These are phyloP conservation scores for Pontoporia blainvillei DNA, from an alignment of 2,113 vertebrate genomes.

Conservation along the genomic window DNA sequence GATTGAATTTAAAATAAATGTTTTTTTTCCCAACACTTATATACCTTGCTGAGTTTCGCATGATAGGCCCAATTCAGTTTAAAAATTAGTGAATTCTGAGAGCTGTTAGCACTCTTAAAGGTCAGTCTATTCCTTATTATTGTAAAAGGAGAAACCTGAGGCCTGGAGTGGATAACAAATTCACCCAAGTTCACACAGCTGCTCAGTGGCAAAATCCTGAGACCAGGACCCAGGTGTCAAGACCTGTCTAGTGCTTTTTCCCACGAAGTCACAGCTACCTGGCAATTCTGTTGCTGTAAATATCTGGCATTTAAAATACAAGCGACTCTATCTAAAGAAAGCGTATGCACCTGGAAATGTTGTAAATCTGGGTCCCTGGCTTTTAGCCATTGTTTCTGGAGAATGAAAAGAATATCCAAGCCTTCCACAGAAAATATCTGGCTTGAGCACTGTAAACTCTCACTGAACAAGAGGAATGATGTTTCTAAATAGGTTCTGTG, in stretches of 20 bases:
- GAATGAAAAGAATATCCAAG: background rate
- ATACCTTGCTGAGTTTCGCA: background rate
- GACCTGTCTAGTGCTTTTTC: background rate
- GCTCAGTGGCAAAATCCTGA: background rate
- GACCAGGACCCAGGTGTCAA: background rate
- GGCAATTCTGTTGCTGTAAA: background rate
- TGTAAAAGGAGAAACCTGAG: background rate
- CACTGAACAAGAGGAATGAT: background rate
- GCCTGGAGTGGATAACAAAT: background rate
- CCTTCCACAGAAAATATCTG: background rate
- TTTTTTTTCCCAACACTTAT: background rate
- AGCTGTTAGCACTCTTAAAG: background rate
- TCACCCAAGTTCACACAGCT: background rate
- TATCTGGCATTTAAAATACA: background rate
- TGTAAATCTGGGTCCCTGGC: background rate
- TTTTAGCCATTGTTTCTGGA: background rate
- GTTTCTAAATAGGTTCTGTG: background rate
- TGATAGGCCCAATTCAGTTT: background rate
- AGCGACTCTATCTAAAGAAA: background rate
- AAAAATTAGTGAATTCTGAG: background rate
- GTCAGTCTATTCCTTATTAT: background rate
- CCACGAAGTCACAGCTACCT: background rate
- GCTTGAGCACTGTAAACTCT: background rate
- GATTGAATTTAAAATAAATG: conserved; percentile 8
- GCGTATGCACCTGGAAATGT: background rate